Evolutionary conservation across 2,888 invertebrate species (phyloP), one percentile per base, ranked within the genome.

Genomic region (Ormyrus rosae): DNA sequence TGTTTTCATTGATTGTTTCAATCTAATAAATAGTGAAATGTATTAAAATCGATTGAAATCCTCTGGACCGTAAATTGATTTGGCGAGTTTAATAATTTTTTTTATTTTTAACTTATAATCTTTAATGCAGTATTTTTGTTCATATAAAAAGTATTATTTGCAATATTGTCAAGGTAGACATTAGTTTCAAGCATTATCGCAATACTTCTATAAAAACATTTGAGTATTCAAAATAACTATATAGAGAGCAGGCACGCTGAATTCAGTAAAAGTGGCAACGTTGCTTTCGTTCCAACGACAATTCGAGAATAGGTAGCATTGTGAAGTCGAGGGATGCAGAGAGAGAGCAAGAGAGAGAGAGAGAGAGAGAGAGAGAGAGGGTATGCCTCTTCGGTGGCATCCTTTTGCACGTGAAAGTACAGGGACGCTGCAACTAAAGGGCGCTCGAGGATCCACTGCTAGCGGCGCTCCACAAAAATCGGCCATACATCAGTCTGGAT

Each of bases 341-440:
- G 64, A 19, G 19, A 19, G 51, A 58, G n/a, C n/a, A n/a, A n/a
- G 53, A n/a, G 68, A 72, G 63, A 64, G 61, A 51, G 51, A 63
- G 56, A 77, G 55, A 53, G 55, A 67, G 48, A 72, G 76, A 60
- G 67, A 51, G 58, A 51, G 56, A 56, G 73, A 58, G 10, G 8
- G 80, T 84, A 85, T 84, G 83, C 78, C 74, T 56, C 69, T 45
- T 9, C 70, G 53, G 64, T 51, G 55, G 76, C 75, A 81, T 83
- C 81, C 81, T 81, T 82, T 83, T 81, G 71, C 68, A 69, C 73
- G 80, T 78, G 80, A 81, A 82, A 82, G 81, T 34, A 34, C 77
- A 64, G 65, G 73, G 67, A 75, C 78, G 81, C 79, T 79, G 80
- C 75, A 78, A 53, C 78, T 13, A n/a, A 13, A 51, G 51, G 55